Conservation (phyloP, 2,113 vertebrate genomes). For the Corythornis vintsioides region DNA sequence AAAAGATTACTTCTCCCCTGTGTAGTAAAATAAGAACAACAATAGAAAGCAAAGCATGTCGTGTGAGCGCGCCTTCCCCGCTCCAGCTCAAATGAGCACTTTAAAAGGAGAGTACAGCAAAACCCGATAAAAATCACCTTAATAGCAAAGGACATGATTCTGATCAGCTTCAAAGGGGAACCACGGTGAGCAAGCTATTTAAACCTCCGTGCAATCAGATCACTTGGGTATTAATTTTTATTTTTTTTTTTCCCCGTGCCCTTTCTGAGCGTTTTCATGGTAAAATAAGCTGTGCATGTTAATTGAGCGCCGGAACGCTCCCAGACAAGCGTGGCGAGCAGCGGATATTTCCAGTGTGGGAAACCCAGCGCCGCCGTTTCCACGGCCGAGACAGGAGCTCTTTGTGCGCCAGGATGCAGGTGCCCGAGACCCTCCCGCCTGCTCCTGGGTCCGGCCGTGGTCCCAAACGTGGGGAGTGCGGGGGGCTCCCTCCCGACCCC, state of each 20-base stretch:
- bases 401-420: neutral
- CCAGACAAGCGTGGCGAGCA: fast-evolving
- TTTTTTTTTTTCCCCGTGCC: neutral
- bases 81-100: slow-evolving; percentile 2
- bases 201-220: slow-evolving; percentile 28
- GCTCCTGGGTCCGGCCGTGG: fast-evolving
- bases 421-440: neutral
- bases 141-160: slow-evolving; percentile 47
- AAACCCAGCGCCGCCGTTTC: fast-evolving
- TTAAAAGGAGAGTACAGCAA: slow-evolving; percentile 19
- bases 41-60: slow-evolving; percentile 53
- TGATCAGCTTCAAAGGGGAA: slow-evolving; percentile 45
- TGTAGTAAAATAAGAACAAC: slow-evolving; percentile 62
- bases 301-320: neutral
- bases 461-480: fast-evolving
- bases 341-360: neutral
- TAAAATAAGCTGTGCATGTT: neutral
- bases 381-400: neutral
- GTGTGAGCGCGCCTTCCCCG: slow-evolving; percentile 11
- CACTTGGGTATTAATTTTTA: slow-evolving; percentile 19
- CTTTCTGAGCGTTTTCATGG: neutral
- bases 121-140: slow-evolving; percentile 60
- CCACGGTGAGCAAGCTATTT: neutral
- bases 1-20: slow-evolving; percentile 66
- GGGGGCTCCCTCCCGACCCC: neutral